A percentile compares a stretch with the other conserved stretches of the same genome.
Evolutionary conservation across 2,888 invertebrate genomes (phyloP).

Genomic region (Parascotia fuliginaria): DNA sequence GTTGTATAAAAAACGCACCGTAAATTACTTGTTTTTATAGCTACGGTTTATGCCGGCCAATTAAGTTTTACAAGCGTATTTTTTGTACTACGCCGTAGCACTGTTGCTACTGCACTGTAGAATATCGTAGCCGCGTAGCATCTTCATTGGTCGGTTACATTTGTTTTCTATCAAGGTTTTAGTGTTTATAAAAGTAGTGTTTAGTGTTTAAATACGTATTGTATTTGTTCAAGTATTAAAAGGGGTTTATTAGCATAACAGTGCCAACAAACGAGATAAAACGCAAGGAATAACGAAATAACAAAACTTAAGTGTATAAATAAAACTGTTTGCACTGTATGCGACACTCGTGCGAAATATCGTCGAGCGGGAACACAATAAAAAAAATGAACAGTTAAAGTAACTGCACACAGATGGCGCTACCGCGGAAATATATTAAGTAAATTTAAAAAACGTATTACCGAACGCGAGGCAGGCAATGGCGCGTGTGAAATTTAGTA

Average conservation of each 20-base stretch:
- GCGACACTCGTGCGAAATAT: conserved; percentile 41
- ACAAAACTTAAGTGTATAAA: conserved; percentile 33
- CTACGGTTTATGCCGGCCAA: conserved; percentile 50
- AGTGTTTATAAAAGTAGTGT: neutral
- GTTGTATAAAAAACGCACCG: conserved; percentile 40
- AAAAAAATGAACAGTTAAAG: conserved; percentile 51
- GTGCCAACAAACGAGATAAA: neutral
- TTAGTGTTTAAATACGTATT: neutral
- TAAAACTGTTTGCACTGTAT: conserved; percentile 36
- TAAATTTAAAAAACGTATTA: conserved; percentile 74
- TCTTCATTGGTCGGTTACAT: conserved; percentile 39
- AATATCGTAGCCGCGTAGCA: conserved; percentile 39
- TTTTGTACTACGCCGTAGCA: conserved; percentile 53
- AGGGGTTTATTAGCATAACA: neutral
- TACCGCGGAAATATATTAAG: conserved; percentile 73
- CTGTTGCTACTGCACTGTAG: conserved; percentile 23
- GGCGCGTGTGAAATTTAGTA: conserved; percentile 76
- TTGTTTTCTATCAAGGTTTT: neutral
- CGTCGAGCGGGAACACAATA: conserved; percentile 41
- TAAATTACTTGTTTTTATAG: conserved; percentile 43
- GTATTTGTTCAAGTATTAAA: neutral
- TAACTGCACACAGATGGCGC: conserved; percentile 72
- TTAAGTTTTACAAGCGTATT: conserved; percentile 55
- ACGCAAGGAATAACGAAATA: conserved; percentile 21
- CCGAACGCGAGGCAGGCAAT: conserved; percentile 59